A percentile compares a stretch with the other conserved stretches of the same genome.
Evolutionary conservation across 2,113 vertebrate species (phyloP).

Genomic region (Lipophrys pholis): DNA sequence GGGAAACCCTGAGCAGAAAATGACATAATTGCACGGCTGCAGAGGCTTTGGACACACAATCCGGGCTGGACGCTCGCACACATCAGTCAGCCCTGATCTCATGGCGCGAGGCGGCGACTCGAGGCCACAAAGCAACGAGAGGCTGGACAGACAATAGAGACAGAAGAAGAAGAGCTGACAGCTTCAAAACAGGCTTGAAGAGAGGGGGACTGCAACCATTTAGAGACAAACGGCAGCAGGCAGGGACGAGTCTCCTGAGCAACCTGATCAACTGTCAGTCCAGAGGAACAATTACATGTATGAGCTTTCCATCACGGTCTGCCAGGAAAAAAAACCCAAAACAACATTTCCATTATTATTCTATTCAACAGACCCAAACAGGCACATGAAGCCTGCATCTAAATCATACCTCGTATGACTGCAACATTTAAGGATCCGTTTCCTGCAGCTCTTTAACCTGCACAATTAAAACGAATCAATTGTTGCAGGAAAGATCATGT

Average conservation of each 20-base stretch:
- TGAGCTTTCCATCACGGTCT: slow-evolving; percentile 29
- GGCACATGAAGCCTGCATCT: slow-evolving; percentile 7
- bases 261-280: slow-evolving; percentile 33
- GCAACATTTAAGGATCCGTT: not conserved
- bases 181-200: slow-evolving; percentile 26
- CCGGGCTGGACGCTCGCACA: slow-evolving; percentile 31
- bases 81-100: slow-evolving; percentile 48
- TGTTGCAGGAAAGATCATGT: not conserved
- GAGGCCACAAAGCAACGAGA: slow-evolving; percentile 27
- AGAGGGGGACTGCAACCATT: slow-evolving; percentile 39
- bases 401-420: too few relatives aligned
- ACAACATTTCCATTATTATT: slow-evolving; percentile 23
- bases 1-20: slow-evolving; percentile 70
- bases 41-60: slow-evolving; percentile 51
- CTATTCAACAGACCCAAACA: slow-evolving; percentile 6
- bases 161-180: slow-evolving; percentile 24
- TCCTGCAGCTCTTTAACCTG: slow-evolving; percentile 3
- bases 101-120: not conserved
- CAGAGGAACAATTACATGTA: slow-evolving; percentile 13
- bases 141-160: not conserved
- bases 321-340: slow-evolving; percentile 35
- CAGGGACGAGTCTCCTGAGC: slow-evolving; percentile 28
- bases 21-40: slow-evolving; percentile 66
- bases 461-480: not conserved
- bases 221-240: slow-evolving; percentile 22